Conservation (phyloP, 2,888 invertebrate genomes). For the Fragum fragum region DNA sequence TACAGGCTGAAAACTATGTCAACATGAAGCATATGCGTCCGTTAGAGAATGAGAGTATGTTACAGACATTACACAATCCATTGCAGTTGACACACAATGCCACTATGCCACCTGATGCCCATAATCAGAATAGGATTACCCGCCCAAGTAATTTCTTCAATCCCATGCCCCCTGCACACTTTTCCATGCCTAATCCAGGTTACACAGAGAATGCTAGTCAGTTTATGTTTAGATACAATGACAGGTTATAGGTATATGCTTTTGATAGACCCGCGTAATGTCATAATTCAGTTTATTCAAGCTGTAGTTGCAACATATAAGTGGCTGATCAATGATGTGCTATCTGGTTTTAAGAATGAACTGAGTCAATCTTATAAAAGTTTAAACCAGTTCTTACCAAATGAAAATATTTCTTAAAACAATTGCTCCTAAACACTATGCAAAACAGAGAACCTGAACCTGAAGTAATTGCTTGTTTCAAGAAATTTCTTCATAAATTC, state of each 20-base stretch:
- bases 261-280: too few species aligned
- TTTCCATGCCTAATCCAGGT: conserved; percentile 10
- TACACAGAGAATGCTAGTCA: conserved; percentile 3
- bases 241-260: neutral
- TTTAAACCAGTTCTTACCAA: too few species aligned
- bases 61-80: conserved; percentile 9
- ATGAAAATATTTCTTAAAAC: too few species aligned
- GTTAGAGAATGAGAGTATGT: conserved; percentile 10
- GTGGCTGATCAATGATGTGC: too few species aligned
- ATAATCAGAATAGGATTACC: neutral
- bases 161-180: conserved; percentile 5
- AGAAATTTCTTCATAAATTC: too few species aligned
- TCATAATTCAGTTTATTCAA: too few species aligned
- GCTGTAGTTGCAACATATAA: too few species aligned
- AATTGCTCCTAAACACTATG: too few species aligned
- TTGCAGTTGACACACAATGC: conserved; percentile 7
- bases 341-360: too few species aligned
- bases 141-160: conserved; percentile 14
- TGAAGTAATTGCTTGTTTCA: too few species aligned
- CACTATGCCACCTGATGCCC: conserved; percentile 17
- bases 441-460: too few species aligned
- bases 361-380: too few species aligned
- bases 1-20: conserved; percentile 10
- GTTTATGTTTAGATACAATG: conserved; percentile 26
- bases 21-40: conserved; percentile 28